Percentiles rank a stretch among this genome's conserved stretches.
Evolutionary conservation across 2,888 invertebrate species (phyloP).

Genomic region (Lepidocyrtinus sp.): DNA sequence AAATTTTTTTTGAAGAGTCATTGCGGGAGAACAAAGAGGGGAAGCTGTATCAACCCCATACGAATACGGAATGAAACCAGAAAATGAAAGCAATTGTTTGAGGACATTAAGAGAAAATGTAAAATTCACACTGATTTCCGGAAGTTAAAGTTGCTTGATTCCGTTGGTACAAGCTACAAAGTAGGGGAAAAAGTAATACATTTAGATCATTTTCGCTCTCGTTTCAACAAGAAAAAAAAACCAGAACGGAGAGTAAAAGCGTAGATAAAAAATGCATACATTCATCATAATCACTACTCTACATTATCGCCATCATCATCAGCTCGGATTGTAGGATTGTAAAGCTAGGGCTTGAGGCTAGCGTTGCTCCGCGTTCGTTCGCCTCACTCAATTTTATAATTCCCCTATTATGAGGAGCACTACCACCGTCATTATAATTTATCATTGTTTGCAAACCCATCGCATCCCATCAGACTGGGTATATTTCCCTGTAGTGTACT

Average conservation of each 20-base stretch:
- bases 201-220: constrained; percentile 34
- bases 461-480: too few relatives aligned
- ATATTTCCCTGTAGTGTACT: constrained; percentile 11
- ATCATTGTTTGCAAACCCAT: not conserved
- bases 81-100: constrained; percentile 16
- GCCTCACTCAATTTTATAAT: constrained; percentile 44
- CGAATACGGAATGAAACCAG: not conserved
- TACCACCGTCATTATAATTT: constrained; percentile 7
- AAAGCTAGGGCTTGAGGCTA: not conserved
- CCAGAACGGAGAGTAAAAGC: constrained; percentile 4
- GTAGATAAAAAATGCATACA: constrained; percentile 24
- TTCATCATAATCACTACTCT: constrained; percentile 17
- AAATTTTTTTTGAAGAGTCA: not conserved
- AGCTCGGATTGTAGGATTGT: constrained; percentile 15
- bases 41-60: too few relatives aligned
- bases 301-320: constrained; percentile 14
- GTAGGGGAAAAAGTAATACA: not conserved
- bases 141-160: constrained; percentile 56
- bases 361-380: constrained; percentile 24
- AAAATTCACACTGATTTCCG: constrained; percentile 59
- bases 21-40: not conserved
- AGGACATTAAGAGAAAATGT: constrained; percentile 40
- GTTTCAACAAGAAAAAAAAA: constrained; percentile 26
- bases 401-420: constrained; percentile 31
- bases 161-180: constrained; percentile 19